These are phyloP conservation scores for Caenorhabditis sp. DNA, from an alignment of 2,888 invertebrate species.

Conservation along the genomic window DNA sequence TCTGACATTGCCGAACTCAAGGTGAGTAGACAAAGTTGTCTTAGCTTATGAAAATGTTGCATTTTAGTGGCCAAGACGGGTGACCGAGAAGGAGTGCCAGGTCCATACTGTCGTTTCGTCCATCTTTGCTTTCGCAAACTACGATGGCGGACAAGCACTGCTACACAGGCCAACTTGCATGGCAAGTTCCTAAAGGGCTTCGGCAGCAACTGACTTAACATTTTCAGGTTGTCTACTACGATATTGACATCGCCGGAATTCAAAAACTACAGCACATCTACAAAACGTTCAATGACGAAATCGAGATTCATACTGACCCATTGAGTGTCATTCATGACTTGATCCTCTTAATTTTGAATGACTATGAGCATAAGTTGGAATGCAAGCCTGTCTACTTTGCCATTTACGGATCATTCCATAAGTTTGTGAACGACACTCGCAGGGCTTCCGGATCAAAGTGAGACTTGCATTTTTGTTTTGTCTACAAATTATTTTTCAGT, in stretches of 20 bases:
- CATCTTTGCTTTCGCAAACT: slow-evolving; percentile 9
- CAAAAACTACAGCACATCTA: slow-evolving; percentile 13
- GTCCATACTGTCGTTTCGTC: slow-evolving; percentile 10
- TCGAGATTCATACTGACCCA: background rate
- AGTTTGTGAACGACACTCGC: background rate
- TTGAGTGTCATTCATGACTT: slow-evolving; percentile 19
- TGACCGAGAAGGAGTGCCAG: no score
- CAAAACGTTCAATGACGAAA: slow-evolving; percentile 4
- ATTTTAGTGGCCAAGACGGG: slow-evolving; percentile 50
- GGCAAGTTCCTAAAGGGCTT: background rate
- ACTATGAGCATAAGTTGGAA: slow-evolving; percentile 7
- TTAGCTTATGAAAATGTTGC: background rate
- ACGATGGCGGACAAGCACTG: slow-evolving; percentile 25
- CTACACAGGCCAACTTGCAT: slow-evolving; percentile 23
- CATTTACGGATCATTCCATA: background rate
- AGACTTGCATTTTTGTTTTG: background rate
- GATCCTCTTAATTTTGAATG: slow-evolving; percentile 11
- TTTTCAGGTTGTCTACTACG: slow-evolving; percentile 39
- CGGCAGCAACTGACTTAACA: no score
- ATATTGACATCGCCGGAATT: background rate
- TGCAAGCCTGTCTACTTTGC: slow-evolving; percentile 27
- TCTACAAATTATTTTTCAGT: background rate
- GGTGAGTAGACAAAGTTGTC: background rate
- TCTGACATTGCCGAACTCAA: background rate
- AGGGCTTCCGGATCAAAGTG: background rate